Percentiles rank a stretch among this genome's conserved stretches.
Conservation (phyloP, 2,797 vertebrate species). For the Scleropages formosus region DNA sequence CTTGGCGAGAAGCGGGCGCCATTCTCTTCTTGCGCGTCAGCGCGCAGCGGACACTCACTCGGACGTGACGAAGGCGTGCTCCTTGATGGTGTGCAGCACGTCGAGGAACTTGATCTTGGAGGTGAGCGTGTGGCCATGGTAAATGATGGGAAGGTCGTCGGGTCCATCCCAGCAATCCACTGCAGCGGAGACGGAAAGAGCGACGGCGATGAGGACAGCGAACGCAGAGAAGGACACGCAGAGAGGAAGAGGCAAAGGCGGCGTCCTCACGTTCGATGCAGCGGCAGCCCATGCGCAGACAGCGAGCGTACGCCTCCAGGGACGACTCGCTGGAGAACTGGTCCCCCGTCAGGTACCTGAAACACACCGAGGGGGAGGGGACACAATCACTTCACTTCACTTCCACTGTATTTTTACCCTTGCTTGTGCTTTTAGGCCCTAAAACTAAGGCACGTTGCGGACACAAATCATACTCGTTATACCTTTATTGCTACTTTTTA, state of each 20-base stretch:
- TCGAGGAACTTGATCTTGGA: conserved; percentile 92
- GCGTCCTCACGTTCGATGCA: conserved; percentile 85
- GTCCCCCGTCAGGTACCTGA: conserved; percentile 83
- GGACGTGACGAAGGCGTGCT: conserved; percentile 84
- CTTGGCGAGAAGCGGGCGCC: no score
- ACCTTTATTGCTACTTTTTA: not conserved
- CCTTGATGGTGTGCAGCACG: conserved; percentile 85
- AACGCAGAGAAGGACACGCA: not conserved
- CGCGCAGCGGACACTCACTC: conserved; percentile 64
- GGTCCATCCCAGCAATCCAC: conserved; percentile 94
- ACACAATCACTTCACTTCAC: no score
- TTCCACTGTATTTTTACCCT: not conserved
- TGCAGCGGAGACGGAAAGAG: conserved; percentile 43
- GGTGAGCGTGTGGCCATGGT: conserved; percentile 87
- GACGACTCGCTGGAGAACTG: conserved; percentile 96
- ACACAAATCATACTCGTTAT: not conserved
- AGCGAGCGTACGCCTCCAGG: conserved; percentile 92
- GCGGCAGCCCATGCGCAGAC: conserved; percentile 91
- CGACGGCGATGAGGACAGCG: not conserved
- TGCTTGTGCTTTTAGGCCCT: no score
- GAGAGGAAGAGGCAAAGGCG: not conserved
- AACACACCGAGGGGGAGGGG: not conserved
- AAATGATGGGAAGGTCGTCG: conserved; percentile 86
- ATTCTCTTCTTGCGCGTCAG: no score
- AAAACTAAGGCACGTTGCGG: no score